Evolutionary conservation across 2,888 invertebrate genomes (phyloP), one percentile per base, ranked within the genome.

Genomic region (Agrypnus murinus): DNA sequence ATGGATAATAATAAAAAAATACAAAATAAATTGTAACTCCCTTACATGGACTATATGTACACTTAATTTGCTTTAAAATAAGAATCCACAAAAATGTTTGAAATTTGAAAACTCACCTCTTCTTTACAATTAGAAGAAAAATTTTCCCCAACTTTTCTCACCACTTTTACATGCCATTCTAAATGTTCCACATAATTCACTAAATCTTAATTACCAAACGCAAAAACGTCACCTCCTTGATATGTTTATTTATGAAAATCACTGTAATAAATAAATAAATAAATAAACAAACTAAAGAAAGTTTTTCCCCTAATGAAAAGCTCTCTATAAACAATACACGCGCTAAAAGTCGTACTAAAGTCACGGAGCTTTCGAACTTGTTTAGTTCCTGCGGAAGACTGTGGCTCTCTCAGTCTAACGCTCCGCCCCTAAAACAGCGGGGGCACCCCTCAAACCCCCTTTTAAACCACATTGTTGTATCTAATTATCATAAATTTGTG

Each of bases 401-500:
- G 80, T 76, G 73, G 75, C 79, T 78, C 67, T 48, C 68, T 73
- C 74, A 73, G 75, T 67, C 78, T 80, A 79, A 79, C 79, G 80
- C 82, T 81, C 79, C 71, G 66, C 64, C 45, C 57, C 63, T 69
- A 66, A 65, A 62, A 72, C 75, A 74, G 75, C 77, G 79, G 81
- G 78, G 73, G 71, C 65, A 69, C 75, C 71, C 75, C 79, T 77
- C 71, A 79, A 81, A 79, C 80, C 80, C 25, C 25, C 5, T 25
- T 3, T 25, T 77, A 78, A 80, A 82, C 80, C 79, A 74, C 81
- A 80, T 81, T 80, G 78, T 79, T 81, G 81, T 80, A 83, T 83
- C 80, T 80, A 79, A 82, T 82, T 82, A 82, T 80, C 83, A 84
- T 84, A 83, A 83, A 83, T 83, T 83, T 79, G 80, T 80, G 81